Conservation (phyloP, 1,140 invertebrate genomes). For the Onthophagus taurus region DNA sequence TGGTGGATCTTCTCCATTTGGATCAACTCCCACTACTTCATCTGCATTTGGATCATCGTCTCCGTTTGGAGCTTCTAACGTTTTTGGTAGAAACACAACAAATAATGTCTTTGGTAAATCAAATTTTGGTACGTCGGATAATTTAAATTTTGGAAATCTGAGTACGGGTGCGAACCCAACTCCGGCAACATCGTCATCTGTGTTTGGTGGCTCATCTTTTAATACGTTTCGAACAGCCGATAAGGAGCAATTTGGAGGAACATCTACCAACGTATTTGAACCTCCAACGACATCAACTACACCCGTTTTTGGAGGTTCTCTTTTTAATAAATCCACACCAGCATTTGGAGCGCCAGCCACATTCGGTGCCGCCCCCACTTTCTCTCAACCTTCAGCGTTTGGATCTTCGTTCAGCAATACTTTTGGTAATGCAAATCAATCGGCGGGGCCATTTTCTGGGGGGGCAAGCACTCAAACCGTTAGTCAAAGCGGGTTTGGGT, state of each 20-base stretch:
- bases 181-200: constrained; percentile 16
- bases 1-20: background rate
- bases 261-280: constrained; percentile 15
- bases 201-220: constrained; percentile 1
- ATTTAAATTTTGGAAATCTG: constrained; percentile 24
- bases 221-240: constrained; percentile 28
- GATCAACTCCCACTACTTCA: background rate
- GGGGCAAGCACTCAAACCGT: constrained; percentile 31
- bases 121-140: background rate
- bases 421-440: constrained; percentile 17
- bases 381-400: constrained; percentile 11
- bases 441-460: constrained; percentile 27
- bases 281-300: constrained; percentile 7
- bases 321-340: constrained; percentile 6
- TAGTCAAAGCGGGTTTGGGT: constrained; percentile 34
- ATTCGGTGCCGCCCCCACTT: constrained; percentile 10
- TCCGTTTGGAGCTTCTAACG: constrained; percentile 1
- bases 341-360: constrained; percentile 10
- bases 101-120: constrained; percentile 9
- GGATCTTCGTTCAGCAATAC: constrained; percentile 4
- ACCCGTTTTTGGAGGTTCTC: background rate
- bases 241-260: constrained; percentile 9
- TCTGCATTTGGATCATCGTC: constrained; percentile 13
- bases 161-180: constrained; percentile 21
- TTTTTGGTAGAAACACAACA: background rate